phyloP scores from a whole-genome alignment of 2,797 vertebrate genomes.

The Poeciliopsis gracilis region DNA sequence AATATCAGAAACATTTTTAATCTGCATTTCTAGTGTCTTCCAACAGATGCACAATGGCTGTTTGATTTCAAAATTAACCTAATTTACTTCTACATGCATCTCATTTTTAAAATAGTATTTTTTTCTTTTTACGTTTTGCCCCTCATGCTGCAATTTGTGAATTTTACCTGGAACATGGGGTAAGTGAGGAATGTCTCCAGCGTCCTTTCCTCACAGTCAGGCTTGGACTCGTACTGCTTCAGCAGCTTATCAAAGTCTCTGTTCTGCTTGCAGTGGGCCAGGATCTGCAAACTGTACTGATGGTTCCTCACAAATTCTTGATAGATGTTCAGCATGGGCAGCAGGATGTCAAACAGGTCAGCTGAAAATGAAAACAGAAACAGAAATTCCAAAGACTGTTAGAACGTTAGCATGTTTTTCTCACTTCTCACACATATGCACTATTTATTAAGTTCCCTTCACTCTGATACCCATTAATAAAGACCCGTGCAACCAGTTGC shows the following conservation, averaged over 20 bases:
- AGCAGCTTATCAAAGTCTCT: slow-evolving; percentile 97
- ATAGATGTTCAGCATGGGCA: slow-evolving; percentile 99
- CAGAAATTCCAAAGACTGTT: background rate
- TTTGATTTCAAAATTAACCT: background rate
- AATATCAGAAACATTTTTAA: background rate
- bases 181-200: slow-evolving; percentile 99
- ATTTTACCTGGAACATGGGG: slow-evolving; percentile 95
- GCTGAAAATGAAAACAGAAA: slow-evolving; percentile 74
- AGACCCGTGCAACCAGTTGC: background rate
- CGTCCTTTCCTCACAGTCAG: slow-evolving; percentile 96
- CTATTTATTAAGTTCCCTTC: background rate
- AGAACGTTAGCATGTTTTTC: background rate
- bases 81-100: background rate
- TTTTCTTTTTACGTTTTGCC: background rate
- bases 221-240: slow-evolving; percentile 97
- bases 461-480: background rate
- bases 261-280: slow-evolving; percentile 99
- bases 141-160: background rate
- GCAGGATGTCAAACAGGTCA: slow-evolving; percentile 96
- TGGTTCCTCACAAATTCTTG: slow-evolving; percentile 99
- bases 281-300: slow-evolving; percentile 98
- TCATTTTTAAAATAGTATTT: background rate
- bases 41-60: background rate
- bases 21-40: too few species aligned
- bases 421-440: background rate